These are phyloP conservation scores for Cepaea nemoralis DNA, from an alignment of 1,140 invertebrate species.

Conservation along the genomic window DNA sequence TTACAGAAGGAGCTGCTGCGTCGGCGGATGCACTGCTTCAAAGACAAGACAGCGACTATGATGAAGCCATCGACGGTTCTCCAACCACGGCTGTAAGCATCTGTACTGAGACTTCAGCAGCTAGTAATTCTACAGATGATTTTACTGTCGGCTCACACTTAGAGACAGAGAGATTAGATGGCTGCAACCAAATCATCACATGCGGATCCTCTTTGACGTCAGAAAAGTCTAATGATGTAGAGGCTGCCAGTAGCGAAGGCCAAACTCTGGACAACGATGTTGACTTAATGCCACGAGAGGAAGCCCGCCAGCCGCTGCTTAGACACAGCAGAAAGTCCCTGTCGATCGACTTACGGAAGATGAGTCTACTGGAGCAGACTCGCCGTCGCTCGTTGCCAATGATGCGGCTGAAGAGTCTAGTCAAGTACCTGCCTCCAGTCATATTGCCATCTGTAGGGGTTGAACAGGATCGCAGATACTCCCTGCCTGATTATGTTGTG, in stretches of 20 bases:
- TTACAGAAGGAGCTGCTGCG: no score
- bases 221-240: no score
- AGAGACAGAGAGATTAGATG: no score
- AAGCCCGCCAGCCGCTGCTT: background rate
- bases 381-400: constrained; percentile 14
- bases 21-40: no score
- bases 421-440: background rate
- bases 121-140: no score
- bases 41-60: no score
- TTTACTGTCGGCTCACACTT: no score
- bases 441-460: background rate
- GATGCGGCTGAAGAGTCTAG: background rate
- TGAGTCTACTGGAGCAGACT: constrained; percentile 6
- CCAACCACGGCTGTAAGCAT: no score
- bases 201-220: no score
- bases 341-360: constrained; percentile 14
- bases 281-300: background rate
- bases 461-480: background rate
- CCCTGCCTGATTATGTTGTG: background rate
- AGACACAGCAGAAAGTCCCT: background rate
- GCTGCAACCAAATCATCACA: no score
- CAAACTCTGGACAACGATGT: background rate
- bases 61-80: no score
- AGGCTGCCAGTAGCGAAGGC: background rate
- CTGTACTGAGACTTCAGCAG: no score